phyloP scores from a whole-genome alignment of 1,140 invertebrate genomes.

The Drosophila bocki region DNA sequence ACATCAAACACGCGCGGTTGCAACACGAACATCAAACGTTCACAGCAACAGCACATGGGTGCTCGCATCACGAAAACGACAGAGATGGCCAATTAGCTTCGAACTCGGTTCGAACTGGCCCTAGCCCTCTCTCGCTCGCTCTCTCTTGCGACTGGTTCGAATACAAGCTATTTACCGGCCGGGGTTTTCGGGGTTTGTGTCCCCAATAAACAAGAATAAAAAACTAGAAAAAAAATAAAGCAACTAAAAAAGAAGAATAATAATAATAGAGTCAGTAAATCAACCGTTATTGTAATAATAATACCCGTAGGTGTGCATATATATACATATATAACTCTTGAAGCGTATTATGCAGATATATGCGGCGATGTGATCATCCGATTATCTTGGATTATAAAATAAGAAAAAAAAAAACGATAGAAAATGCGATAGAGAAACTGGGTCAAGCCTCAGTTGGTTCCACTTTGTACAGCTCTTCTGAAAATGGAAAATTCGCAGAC shows the following conservation, averaged over 20 bases:
- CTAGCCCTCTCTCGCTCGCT: slow-evolving; percentile 3
- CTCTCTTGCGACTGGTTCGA: slow-evolving; percentile 38
- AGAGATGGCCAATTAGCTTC: slow-evolving; percentile 31
- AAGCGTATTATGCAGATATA: slow-evolving; percentile 46
- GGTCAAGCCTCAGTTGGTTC: slow-evolving; percentile 55
- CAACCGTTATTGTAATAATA: slow-evolving; percentile 30
- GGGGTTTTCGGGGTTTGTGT: slow-evolving; percentile 58
- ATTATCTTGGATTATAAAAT: slow-evolving; percentile 63
- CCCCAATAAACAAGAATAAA: slow-evolving; percentile 53
- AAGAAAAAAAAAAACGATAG: not conserved
- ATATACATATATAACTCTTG: not conserved
- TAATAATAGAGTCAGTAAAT: slow-evolving; percentile 30
- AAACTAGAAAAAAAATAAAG: not conserved
- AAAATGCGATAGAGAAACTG: slow-evolving; percentile 1
- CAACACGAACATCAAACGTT: slow-evolving; percentile 7
- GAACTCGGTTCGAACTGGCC: not conserved
- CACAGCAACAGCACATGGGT: not conserved
- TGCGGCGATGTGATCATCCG: slow-evolving; percentile 38
- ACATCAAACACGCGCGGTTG: slow-evolving; percentile 23
- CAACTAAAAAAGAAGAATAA: not conserved
- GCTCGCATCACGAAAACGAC: slow-evolving; percentile 54
- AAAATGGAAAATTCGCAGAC: slow-evolving; percentile 18
- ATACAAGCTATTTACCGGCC: slow-evolving; percentile 13
- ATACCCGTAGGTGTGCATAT: not conserved
- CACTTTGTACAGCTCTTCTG: not conserved